These are phyloP conservation scores for Caenorhabditis inopinata DNA, from an alignment of 1,140 invertebrate genomes.

Conservation along the genomic window DNA sequence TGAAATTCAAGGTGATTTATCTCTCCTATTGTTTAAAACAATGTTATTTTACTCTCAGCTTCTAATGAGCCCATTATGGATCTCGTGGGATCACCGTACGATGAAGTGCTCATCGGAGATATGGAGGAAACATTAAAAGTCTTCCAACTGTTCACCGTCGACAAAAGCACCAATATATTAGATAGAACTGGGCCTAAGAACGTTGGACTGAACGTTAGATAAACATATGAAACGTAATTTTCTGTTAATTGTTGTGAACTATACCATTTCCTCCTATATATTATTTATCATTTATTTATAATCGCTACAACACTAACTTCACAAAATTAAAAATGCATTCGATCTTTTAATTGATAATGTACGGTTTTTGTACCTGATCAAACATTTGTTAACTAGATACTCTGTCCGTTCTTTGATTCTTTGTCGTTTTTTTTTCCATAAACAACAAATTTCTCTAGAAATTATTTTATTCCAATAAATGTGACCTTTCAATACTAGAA, in stretches of 20 bases:
- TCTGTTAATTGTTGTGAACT: not conserved
- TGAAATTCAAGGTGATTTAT: not conserved
- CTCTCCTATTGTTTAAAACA: no score
- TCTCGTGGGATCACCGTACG: slow-evolving; percentile 1
- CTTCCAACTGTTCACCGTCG: slow-evolving; percentile 4
- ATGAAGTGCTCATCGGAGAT: slow-evolving; percentile 14
- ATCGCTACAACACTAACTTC: not conserved
- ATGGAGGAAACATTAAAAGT: slow-evolving; percentile 14
- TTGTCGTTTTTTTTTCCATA: not conserved
- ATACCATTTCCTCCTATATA: no score
- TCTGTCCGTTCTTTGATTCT: not conserved
- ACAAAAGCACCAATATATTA: slow-evolving; percentile 12
- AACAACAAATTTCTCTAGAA: no score
- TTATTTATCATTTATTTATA: no score
- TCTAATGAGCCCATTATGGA: slow-evolving; percentile 6
- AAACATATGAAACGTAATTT: not conserved
- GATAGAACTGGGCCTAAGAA: not conserved
- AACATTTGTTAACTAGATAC: no score
- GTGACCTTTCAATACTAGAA: not conserved
- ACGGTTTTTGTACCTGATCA: no score
- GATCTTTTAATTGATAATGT: no score
- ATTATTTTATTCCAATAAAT: not conserved
- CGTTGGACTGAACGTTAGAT: slow-evolving; percentile 16
- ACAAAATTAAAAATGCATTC: no score
- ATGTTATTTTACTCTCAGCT: no score